Evolutionary conservation across 2,888 invertebrate species (phyloP).

Genomic region (Nephrotoma flavescens): DNA sequence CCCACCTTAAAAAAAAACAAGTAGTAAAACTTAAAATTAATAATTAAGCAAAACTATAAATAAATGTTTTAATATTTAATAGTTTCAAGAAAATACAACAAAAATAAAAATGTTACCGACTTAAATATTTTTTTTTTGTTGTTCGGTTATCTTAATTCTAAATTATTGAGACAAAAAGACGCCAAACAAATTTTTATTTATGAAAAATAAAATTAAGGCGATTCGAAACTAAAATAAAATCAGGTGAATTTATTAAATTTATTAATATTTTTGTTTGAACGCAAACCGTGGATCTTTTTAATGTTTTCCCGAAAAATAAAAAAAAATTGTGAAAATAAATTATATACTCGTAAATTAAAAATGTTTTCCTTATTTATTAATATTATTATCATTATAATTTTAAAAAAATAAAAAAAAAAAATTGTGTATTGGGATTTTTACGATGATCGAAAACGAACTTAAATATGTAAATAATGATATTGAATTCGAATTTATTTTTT

Average conservation of each 20-base stretch:
- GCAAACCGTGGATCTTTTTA: background rate
- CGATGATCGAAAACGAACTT: background rate
- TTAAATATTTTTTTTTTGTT: background rate
- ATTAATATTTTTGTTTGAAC: background rate
- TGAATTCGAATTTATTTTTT: background rate
- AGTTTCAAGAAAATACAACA: background rate
- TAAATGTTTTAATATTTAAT: too few relatives aligned
- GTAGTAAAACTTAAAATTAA: too few relatives aligned
- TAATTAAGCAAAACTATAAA: too few relatives aligned
- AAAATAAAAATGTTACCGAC: background rate
- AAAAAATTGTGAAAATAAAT: background rate
- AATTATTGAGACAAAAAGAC: background rate
- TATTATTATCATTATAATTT: background rate
- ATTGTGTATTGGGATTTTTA: background rate
- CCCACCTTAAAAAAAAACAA: too few relatives aligned
- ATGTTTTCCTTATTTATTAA: background rate
- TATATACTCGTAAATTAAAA: background rate
- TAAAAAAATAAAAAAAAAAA: too few relatives aligned
- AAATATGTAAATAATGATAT: background rate
- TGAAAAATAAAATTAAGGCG: background rate
- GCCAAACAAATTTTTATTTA: background rate
- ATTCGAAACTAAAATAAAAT: background rate
- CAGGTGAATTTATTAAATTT: background rate
- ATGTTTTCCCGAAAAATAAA: background rate
- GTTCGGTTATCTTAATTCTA: background rate